Percentiles rank a stretch among this genome's conserved stretches.
Evolutionary conservation across 2,888 invertebrate genomes (phyloP).

Genomic region (Oscheius onirici): DNA sequence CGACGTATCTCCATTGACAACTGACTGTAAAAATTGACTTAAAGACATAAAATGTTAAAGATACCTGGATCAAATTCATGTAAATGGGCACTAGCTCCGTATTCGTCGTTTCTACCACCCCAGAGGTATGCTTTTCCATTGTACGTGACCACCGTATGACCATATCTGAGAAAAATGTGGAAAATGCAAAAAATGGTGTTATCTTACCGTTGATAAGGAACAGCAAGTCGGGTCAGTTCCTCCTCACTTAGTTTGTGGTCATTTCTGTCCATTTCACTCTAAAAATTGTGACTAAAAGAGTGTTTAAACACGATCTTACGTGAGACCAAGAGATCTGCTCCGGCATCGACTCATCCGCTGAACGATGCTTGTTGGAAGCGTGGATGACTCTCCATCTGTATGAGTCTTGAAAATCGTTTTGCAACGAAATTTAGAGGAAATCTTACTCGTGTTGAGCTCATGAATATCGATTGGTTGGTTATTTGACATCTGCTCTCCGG

Average conservation of each 20-base stretch:
- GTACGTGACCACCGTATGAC: constrained; percentile 88
- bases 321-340: not conserved
- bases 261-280: not conserved
- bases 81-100: constrained; percentile 82
- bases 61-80: constrained; percentile 84
- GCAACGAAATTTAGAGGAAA: not conserved
- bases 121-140: constrained; percentile 83
- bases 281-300: not conserved
- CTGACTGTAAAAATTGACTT: constrained; percentile 66
- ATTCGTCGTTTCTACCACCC: constrained; percentile 88
- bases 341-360: not conserved
- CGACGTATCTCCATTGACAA: constrained; percentile 72
- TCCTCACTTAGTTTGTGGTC: constrained; percentile 3
- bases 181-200: not conserved
- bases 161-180: constrained; percentile 78
- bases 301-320: not conserved
- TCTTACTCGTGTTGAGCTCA: constrained; percentile 81
- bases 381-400: constrained; percentile 36
- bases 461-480: constrained; percentile 85
- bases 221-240: not conserved
- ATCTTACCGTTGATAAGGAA: constrained; percentile 22
- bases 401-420: constrained; percentile 32
- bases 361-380: not conserved
- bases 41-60: no score
- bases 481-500: constrained; percentile 81